Base-by-base conservation (phyloP, 2,113 vertebrate genomes). In the Sebastes schlegelii region DNA sequence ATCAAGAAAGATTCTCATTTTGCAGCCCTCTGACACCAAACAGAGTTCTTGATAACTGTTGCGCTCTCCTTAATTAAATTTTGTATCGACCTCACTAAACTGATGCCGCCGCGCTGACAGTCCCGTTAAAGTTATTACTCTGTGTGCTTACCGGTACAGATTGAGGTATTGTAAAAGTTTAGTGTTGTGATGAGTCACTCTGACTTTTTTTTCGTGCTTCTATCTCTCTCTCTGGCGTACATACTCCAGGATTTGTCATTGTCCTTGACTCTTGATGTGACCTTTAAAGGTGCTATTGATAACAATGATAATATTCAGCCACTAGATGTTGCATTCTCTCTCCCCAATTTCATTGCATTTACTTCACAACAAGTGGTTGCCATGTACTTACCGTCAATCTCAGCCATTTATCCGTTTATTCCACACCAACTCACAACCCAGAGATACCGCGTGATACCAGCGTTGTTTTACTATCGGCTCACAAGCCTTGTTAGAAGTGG, bases 51-150 rank as follows among this genome's bases (percentile, higher is more conserved):
- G 71, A 86, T 87, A 88, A 89, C 68, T 63, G 85, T 55, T 83
- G 72, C 43, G 80, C 85, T 85, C 57, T 66, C 88, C 79, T 79
- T 91, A 92, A 95, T 93, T 94, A 84, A 84, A 92, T 91, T 91
- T 88, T 82, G 87, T 75, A 85, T 88, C 57, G 86, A 92, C 91
- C 87, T 78, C 70, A 48, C 73, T 79, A 80, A 79, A 88, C 89
- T 64, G 88, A 83, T 12, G 77, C 88, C 66, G 80, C 83, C 34
- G 16, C 48, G 76, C 84, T 88, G 90, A 93, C 91, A 83, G 85
- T 74, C 62, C 78, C 63, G 83, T 87, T 73, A 75, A 91, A 87
- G 45, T 80, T 84, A 80, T 80, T 70, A 66, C 77, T 26, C 42
- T 66, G 46, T 84, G 81, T 77, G 78, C 76, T 82, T 82, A 86